A percentile compares a stretch with the other conserved stretches of the same genome.
Evolutionary conservation across 2,797 vertebrate genomes (phyloP).

Genomic region (Malurus splendens): DNA sequence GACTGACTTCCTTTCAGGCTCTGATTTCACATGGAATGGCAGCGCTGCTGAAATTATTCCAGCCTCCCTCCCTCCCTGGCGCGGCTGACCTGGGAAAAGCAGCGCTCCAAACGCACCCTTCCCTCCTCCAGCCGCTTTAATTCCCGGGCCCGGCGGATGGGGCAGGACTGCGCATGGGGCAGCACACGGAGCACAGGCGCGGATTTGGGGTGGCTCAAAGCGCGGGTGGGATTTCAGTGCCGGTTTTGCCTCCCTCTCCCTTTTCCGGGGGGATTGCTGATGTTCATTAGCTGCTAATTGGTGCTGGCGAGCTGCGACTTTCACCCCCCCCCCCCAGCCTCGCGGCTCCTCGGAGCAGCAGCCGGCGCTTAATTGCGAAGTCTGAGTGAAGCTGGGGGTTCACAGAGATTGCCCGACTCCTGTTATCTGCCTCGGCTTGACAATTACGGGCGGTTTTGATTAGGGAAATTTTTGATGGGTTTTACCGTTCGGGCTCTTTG

Average conservation of each 20-base stretch:
- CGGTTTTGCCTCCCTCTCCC: not conserved
- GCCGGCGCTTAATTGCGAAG: conserved; percentile 51
- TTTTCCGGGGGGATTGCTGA: conserved; percentile 15
- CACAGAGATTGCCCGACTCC: conserved; percentile 13
- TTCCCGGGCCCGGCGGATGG: not conserved
- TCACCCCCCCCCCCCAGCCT: not conserved
- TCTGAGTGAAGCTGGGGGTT: conserved; percentile 44
- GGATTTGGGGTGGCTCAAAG: not conserved
- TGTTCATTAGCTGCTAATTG: conserved; percentile 60
- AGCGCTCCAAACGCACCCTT: not conserved
- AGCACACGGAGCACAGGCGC: fast-evolving
- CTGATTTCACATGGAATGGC: conserved; percentile 33
- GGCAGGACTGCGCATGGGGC: not conserved
- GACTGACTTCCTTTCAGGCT: conserved; percentile 54
- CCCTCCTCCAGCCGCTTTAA: not conserved
- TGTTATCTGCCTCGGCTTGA: conserved; percentile 40
- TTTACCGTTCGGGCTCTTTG: conserved; percentile 48
- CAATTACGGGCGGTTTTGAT: conserved; percentile 54
- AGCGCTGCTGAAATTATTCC: conserved; percentile 31
- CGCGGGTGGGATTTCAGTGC: conserved; percentile 1
- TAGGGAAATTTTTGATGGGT: conserved; percentile 49
- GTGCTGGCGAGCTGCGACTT: conserved; percentile 38
- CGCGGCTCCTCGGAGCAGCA: conserved; percentile 7
- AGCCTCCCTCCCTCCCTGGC: not conserved
- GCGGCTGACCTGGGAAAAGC: not conserved